Base-by-base conservation (phyloP, 2,797 vertebrate genomes). In the Botia kubotai region DNA sequence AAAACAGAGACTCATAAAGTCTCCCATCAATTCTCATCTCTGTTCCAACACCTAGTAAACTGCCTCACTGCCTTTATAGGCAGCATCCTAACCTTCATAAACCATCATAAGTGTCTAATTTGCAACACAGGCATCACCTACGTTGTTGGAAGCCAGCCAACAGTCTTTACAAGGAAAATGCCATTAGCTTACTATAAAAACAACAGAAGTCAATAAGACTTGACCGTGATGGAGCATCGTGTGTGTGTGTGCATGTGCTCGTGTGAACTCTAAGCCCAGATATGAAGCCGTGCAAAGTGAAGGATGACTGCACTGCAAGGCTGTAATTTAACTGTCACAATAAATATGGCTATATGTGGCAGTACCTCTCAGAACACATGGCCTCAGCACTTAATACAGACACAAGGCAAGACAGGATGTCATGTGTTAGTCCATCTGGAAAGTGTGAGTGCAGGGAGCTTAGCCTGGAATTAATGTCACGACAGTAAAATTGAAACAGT, bases 281-380 rank as follows among this genome's bases (percentile, higher is more conserved):
- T 71, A 57, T 71, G 17, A 52, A 83, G 43, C 39, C 17, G 29
- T 53, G 73, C 33, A 19, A 72, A 43, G 50, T 77, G 74, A 77
- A 69, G 33, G 63, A 80, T 80, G 73, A 77, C 68, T 76, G 72
- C 68, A 83, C 67, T 60, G 52, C 72, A 77, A 72, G 26, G 60
- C 72, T 84, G 21, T 84, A 84, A 84, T 84, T 77, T 77, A 80
- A 43, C 55, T 73, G 78, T 76, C 73, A 80, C 68, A 77, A 77
- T 84, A 84, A 77, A 81, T 84, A 84, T 77, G 69, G 78, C 74
- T 77, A 77, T 73, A 69, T 8, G 33, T 84, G 43, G 62, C 82
- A 80, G 68, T 58, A 72, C 73, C 67, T 76, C 77, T 80, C 68
- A 77, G 43, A 72, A 77, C 10, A 52, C 1, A 6, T 73, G 69